phyloP scores from a whole-genome alignment of 1,140 invertebrate species.

The Nasonia longicornis region DNA sequence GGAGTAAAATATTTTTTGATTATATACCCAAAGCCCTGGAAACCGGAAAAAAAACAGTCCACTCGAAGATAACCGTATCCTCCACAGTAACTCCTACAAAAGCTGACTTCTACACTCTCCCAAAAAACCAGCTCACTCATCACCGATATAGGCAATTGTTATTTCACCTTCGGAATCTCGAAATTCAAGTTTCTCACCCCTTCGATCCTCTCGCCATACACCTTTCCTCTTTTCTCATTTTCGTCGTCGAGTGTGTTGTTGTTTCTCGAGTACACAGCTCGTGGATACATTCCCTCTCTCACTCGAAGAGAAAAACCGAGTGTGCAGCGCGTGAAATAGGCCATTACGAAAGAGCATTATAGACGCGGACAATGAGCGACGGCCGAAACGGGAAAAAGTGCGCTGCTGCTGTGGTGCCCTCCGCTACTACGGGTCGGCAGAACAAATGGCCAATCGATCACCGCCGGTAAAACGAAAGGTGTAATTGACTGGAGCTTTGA shows the following conservation, averaged over 20 bases:
- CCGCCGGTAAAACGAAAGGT: background rate
- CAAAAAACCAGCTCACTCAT: too few species aligned
- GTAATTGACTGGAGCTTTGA: too few species aligned
- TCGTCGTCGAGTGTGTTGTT: background rate
- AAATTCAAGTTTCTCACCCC: conserved; percentile 4
- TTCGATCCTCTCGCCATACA: too few species aligned
- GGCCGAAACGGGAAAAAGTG: background rate
- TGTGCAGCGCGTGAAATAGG: background rate
- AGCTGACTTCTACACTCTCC: too few species aligned
- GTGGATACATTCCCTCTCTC: background rate
- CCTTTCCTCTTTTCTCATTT: background rate
- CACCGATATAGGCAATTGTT: background rate
- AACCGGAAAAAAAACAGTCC: too few species aligned
- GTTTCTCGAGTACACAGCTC: background rate
- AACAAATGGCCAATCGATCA: conserved; percentile 21
- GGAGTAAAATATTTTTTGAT: too few species aligned
- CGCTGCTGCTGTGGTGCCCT: background rate
- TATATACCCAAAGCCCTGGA: too few species aligned
- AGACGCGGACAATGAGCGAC: conserved; percentile 17
- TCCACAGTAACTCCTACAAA: background rate
- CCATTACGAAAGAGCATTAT: background rate
- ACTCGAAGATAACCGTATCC: background rate
- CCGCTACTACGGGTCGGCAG: background rate
- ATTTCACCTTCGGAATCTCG: background rate
- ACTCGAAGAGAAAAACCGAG: background rate